These are phyloP conservation scores for Heliangelus exortis DNA, from an alignment of 2,797 vertebrate species.

Conservation along the genomic window DNA sequence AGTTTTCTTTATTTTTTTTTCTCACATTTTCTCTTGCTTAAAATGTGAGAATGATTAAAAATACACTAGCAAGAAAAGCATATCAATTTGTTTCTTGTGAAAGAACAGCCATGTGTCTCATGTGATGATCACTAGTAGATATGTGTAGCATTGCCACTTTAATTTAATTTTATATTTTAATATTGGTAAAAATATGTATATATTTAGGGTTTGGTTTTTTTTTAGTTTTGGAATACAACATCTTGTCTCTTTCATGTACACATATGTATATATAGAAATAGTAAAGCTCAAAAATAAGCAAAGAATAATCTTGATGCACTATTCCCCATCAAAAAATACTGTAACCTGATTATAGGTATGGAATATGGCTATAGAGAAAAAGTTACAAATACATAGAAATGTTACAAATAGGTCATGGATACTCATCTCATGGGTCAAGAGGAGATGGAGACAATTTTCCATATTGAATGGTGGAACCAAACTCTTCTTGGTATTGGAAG, in stretches of 20 bases:
- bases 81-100: not conserved
- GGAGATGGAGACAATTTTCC: not conserved
- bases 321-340: not conserved
- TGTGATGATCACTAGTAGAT: not conserved
- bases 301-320: not conserved
- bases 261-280: not conserved
- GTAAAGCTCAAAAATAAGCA: not conserved
- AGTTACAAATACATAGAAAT: not conserved
- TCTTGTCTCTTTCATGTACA: not conserved
- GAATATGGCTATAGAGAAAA: not conserved
- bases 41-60: not conserved
- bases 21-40: not conserved
- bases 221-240: not conserved
- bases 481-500: not conserved
- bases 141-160: not conserved
- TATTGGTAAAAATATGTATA: not conserved
- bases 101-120: not conserved
- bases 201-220: not conserved
- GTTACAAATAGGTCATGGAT: not conserved
- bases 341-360: not conserved
- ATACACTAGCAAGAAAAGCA: not conserved
- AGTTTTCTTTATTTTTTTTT: not conserved
- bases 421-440: not conserved
- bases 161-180: not conserved
- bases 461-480: fast-evolving